Percentiles rank a stretch among this genome's conserved stretches.
phyloP scores from a whole-genome alignment of 2,113 vertebrate genomes.

The Shinisaurus crocodilurus region DNA sequence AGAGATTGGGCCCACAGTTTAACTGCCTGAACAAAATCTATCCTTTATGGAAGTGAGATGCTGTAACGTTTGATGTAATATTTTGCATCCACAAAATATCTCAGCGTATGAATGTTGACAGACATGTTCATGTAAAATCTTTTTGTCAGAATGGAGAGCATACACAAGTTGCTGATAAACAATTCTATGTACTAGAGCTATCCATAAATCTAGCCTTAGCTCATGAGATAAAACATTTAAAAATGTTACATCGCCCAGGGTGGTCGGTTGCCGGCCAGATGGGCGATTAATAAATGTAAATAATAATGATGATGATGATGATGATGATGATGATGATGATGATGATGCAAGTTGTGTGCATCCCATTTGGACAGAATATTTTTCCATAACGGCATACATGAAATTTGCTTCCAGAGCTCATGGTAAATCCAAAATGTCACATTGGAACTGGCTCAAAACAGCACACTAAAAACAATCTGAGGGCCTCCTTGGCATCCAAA shows the following conservation, averaged over 20 bases:
- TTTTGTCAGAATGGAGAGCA: not conserved
- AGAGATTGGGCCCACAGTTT: not conserved
- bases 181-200: not conserved
- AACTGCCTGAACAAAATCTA: not conserved
- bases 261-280: too few relatives aligned
- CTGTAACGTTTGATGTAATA: not conserved
- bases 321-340: too few relatives aligned
- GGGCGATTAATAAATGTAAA: too few relatives aligned
- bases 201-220: not conserved
- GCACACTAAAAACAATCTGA: not conserved
- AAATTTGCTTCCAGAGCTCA: not conserved
- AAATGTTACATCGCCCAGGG: too few relatives aligned
- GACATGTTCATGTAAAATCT: not conserved
- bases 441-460: not conserved
- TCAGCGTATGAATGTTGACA: not conserved
- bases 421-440: not conserved
- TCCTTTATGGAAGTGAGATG: not conserved
- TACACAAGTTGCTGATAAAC: not conserved
- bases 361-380: not conserved
- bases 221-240: not conserved
- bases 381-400: not conserved
- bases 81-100: not conserved
- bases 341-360: not conserved
- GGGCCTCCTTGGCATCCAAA: not conserved
- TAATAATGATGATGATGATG: too few relatives aligned